Conservation (phyloP, 1,140 invertebrate genomes). For the Cherax quadricarinatus region DNA sequence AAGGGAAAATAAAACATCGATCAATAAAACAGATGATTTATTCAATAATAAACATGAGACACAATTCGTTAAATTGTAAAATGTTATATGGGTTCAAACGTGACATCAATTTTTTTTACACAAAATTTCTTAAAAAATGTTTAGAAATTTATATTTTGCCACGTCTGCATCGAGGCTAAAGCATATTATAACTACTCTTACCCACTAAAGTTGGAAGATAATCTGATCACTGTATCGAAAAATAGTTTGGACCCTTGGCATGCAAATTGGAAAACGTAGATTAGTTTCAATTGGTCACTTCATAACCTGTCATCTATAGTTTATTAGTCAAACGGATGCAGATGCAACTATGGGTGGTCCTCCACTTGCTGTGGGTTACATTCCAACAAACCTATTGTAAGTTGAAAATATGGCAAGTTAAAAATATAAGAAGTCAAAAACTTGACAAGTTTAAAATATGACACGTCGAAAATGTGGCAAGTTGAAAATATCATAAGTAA, state of each 20-base stretch:
- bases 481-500: too few relatives aligned
- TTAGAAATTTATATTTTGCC: background rate
- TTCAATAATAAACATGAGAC: background rate
- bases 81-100: background rate
- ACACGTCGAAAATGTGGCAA: too few relatives aligned
- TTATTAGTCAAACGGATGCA: background rate
- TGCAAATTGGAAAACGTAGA: background rate
- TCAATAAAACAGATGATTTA: background rate
- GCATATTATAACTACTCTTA: background rate
- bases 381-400: too few relatives aligned
- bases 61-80: constrained; percentile 4
- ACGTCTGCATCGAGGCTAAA: background rate
- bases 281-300: background rate
- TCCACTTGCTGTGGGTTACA: too few relatives aligned
- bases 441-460: too few relatives aligned
- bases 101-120: background rate
- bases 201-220: background rate
- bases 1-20: background rate
- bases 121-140: background rate
- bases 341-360: too few relatives aligned
- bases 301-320: background rate
- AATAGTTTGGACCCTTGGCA: constrained; percentile 40
- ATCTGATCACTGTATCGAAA: background rate
- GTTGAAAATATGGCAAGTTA: too few relatives aligned
- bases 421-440: too few relatives aligned